Percentiles rank a stretch among this genome's conserved stretches.
Conservation (phyloP, 2,888 invertebrate species). For the Scaptomyza cyrtandrae region DNA sequence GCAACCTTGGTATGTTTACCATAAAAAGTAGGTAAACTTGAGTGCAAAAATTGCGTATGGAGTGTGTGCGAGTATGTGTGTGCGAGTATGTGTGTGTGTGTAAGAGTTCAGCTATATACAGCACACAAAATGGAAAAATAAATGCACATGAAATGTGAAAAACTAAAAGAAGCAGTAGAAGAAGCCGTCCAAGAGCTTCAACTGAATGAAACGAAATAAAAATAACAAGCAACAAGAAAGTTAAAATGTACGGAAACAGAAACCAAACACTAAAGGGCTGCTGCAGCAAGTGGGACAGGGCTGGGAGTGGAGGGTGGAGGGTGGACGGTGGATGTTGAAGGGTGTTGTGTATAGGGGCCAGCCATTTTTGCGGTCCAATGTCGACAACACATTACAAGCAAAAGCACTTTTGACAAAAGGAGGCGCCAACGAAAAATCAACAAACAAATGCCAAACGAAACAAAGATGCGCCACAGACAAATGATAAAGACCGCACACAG, state of each 20-base stretch:
- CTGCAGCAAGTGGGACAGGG: slow-evolving; percentile 27
- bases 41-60: slow-evolving; percentile 78
- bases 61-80: slow-evolving; percentile 22
- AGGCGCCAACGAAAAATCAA: slow-evolving; percentile 79
- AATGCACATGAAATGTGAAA: slow-evolving; percentile 78
- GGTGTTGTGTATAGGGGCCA: slow-evolving; percentile 10
- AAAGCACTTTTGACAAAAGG: slow-evolving; percentile 80
- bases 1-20: slow-evolving; percentile 80
- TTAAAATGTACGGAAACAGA: slow-evolving; percentile 63
- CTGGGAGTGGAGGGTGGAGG: not conserved
- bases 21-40: slow-evolving; percentile 81
- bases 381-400: slow-evolving; percentile 80
- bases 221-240: slow-evolving; percentile 65
- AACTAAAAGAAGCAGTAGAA: slow-evolving; percentile 16
- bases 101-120: slow-evolving; percentile 45
- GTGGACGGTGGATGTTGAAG: not conserved
- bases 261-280: slow-evolving; percentile 60
- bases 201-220: slow-evolving; percentile 55
- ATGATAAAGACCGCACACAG: not conserved
- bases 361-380: slow-evolving; percentile 64
- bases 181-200: slow-evolving; percentile 37
- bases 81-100: slow-evolving; percentile 34
- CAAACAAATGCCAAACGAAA: slow-evolving; percentile 76
- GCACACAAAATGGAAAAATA: slow-evolving; percentile 62
- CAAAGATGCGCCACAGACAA: slow-evolving; percentile 32